Base-by-base conservation (phyloP, 2,113 vertebrate genomes). In the Eurystomus gularis region DNA sequence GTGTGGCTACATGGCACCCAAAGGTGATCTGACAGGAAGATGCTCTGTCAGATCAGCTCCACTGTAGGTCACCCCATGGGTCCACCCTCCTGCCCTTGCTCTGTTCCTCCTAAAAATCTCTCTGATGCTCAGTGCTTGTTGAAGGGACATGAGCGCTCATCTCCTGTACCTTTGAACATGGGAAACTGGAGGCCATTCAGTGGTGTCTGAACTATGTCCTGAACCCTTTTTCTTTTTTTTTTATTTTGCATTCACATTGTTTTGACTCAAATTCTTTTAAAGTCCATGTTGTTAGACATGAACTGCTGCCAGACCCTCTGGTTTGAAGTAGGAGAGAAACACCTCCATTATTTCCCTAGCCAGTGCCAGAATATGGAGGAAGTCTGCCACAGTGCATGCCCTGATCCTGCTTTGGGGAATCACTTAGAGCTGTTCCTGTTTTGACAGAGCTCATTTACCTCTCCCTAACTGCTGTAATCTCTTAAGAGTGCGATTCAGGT, bases 361-460 rank as follows among this genome's bases (percentile, higher is more conserved):
- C 72, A 89, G 51, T 82, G 81, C 94, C 88, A 94, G 86, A 92
- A 75, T 48, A 44, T 33, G 83, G 54, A 82, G 77, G 88, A 94
- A 93, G 35, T 92, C 83, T 94, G 72, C 82, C 61, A 65, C 0
- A 0, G 72, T 92, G 79, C 51, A 7, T 95, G 96, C 68, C 82
- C 88, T 1, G 6, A 68, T 93, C 52, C 77, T 61, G 69, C 85
- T 93, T 92, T 92, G 76, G 83, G 92, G 90, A 93, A 96, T 93
- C 76, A 78, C 92, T 93, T 61, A 92, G 65, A 78, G 69, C 86
- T 78, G 77, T 83, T 95, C 88, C 69, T 96, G 77, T 96, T 96
- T 93, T 93, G 92, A 92, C 94, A 96, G 94, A 96, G 65, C 86
- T 96, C 86, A 86, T 96, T 95, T 96, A 93, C 88, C 86, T 96